A percentile compares a stretch with the other conserved stretches of the same genome.
phyloP scores from a whole-genome alignment of 2,888 invertebrate species.

The Notodonta ziczac region DNA sequence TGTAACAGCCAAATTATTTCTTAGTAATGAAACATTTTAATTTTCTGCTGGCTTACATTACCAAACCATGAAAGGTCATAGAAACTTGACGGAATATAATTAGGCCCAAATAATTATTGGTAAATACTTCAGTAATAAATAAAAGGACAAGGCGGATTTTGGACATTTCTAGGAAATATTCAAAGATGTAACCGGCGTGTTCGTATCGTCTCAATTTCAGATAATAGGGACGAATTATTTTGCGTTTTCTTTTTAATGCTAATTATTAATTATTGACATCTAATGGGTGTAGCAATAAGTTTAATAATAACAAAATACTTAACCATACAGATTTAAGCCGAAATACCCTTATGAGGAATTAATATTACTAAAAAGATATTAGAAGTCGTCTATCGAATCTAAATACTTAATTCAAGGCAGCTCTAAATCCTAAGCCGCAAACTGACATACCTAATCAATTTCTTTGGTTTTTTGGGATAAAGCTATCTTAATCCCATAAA shows the following conservation, averaged over 20 bases:
- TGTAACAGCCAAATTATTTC: slow-evolving; percentile 32
- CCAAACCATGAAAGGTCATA: slow-evolving; percentile 45
- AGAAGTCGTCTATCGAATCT: too few relatives aligned
- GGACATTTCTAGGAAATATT: slow-evolving; percentile 14
- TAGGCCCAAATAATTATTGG: slow-evolving; percentile 23
- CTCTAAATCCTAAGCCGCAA: not conserved
- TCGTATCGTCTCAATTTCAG: not conserved
- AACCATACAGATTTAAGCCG: too few relatives aligned
- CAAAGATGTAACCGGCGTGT: slow-evolving; percentile 7
- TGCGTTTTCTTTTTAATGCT: not conserved
- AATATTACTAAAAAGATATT: too few relatives aligned
- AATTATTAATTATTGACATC: too few relatives aligned
- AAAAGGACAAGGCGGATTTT: slow-evolving; percentile 13
- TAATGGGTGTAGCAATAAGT: not conserved
- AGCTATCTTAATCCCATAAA: not conserved
- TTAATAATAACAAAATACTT: too few relatives aligned
- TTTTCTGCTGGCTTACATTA: slow-evolving; percentile 49
- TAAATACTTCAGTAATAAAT: slow-evolving; percentile 17
- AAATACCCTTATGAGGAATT: too few relatives aligned
- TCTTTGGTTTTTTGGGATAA: too few relatives aligned
- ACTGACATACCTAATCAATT: too few relatives aligned
- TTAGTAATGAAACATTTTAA: slow-evolving; percentile 43
- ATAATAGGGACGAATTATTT: not conserved
- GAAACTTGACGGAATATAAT: slow-evolving; percentile 32
- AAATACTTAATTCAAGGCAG: too few relatives aligned